Conservation (phyloP, 2,113 vertebrate species). For the Nibea albiflora region DNA sequence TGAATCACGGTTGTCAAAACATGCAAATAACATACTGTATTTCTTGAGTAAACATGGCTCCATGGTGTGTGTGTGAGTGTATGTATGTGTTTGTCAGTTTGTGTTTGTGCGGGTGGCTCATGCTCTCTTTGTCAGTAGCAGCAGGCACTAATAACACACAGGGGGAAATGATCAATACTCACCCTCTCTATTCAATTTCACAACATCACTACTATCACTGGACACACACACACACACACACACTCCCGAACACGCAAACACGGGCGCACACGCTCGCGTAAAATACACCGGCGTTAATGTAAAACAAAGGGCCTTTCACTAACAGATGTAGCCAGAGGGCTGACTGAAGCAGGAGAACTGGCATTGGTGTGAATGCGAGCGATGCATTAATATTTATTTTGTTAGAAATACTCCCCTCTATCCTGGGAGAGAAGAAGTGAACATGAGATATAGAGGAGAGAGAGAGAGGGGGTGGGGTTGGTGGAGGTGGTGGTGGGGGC, state of each 20-base stretch:
- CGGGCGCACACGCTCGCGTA: slow-evolving; percentile 18
- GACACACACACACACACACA: slow-evolving; percentile 33
- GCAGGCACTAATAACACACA: slow-evolving; percentile 81
- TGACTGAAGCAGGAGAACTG: slow-evolving; percentile 48
- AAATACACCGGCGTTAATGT: slow-evolving; percentile 35
- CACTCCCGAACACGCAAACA: too few species aligned
- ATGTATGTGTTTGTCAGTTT: slow-evolving; percentile 24
- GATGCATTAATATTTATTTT: slow-evolving; percentile 75
- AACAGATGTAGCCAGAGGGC: slow-evolving; percentile 71
- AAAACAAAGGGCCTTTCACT: slow-evolving; percentile 63
- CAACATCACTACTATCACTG: slow-evolving; percentile 69
- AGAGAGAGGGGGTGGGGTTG: neutral
- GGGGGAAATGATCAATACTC: slow-evolving; percentile 81
- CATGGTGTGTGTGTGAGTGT: slow-evolving; percentile 5
- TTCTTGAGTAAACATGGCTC: slow-evolving; percentile 29
- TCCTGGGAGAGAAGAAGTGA: slow-evolving; percentile 49
- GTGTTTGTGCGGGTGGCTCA: slow-evolving; percentile 65
- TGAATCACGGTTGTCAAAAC: slow-evolving; percentile 54
- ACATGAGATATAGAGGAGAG: slow-evolving; percentile 49
- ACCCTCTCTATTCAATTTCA: slow-evolving; percentile 82
- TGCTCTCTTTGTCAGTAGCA: slow-evolving; percentile 72
- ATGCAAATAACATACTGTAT: slow-evolving; percentile 48
- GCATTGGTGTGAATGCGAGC: slow-evolving; percentile 49
- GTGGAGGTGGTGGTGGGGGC: neutral
- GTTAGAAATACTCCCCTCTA: slow-evolving; percentile 51